Evolutionary conservation across 2,888 invertebrate genomes (phyloP).

Genomic region (Archips crataeganus): DNA sequence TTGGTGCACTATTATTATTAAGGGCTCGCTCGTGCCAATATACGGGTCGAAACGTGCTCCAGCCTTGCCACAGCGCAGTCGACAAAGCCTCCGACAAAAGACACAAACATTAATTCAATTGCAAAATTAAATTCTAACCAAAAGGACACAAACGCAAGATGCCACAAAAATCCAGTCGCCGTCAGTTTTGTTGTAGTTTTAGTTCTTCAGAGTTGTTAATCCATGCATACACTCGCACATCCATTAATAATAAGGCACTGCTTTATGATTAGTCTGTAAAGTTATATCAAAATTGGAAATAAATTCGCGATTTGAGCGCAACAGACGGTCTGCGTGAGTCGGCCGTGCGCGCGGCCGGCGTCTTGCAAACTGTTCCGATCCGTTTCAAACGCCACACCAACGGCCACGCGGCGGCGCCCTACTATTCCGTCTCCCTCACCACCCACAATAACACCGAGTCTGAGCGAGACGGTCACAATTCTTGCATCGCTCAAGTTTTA

Average conservation of each 20-base stretch:
- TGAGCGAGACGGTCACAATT: slow-evolving; percentile 67
- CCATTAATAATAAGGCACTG: slow-evolving; percentile 81
- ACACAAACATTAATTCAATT: slow-evolving; percentile 62
- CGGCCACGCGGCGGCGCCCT: slow-evolving; percentile 80
- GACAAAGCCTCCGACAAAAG: slow-evolving; percentile 67
- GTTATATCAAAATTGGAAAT: slow-evolving; percentile 68
- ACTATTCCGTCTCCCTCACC: slow-evolving; percentile 79
- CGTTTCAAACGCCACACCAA: slow-evolving; percentile 77
- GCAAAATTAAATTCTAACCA: slow-evolving; percentile 72
- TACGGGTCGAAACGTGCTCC: slow-evolving; percentile 73
- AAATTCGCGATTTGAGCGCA: slow-evolving; percentile 76
- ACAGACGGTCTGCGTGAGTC: slow-evolving; percentile 76
- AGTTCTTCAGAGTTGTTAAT: slow-evolving; percentile 65
- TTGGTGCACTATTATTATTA: slow-evolving; percentile 84
- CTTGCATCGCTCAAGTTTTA: slow-evolving; percentile 70
- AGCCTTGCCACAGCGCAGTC: slow-evolving; percentile 60
- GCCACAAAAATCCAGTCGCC: slow-evolving; percentile 69
- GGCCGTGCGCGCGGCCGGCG: slow-evolving; percentile 81
- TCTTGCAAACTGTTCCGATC: slow-evolving; percentile 83
- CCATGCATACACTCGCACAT: slow-evolving; percentile 82
- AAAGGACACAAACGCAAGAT: slow-evolving; percentile 79
- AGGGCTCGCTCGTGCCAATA: slow-evolving; percentile 85
- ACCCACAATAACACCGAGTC: slow-evolving; percentile 56
- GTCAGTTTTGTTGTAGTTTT: slow-evolving; percentile 65
- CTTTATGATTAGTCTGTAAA: slow-evolving; percentile 67